Evolutionary conservation across 2,797 vertebrate species (phyloP).

Genomic region (Micropoecilia bifurca): DNA sequence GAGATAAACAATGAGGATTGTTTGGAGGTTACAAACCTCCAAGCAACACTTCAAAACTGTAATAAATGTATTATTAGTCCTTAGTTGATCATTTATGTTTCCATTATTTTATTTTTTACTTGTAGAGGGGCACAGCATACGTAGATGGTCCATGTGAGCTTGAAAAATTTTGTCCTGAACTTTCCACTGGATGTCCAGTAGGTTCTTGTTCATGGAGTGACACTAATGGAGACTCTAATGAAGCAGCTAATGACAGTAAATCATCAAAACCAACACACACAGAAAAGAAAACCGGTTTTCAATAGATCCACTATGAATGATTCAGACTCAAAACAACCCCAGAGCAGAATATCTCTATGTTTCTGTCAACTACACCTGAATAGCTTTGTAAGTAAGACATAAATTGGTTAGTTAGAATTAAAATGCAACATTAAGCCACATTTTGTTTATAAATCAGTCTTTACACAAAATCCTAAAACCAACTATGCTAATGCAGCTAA

Average conservation of each 20-base stretch:
- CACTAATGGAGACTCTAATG: background rate
- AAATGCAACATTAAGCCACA: background rate
- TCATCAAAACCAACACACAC: background rate
- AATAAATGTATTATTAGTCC: background rate
- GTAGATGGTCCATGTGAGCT: background rate
- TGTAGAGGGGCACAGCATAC: background rate
- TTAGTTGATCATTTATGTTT: background rate
- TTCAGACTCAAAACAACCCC: background rate
- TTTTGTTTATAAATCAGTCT: background rate
- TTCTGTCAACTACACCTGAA: background rate
- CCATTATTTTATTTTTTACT: background rate
- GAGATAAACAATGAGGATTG: too few species aligned
- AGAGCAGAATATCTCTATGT: background rate
- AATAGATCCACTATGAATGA: background rate
- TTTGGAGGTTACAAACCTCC: too few species aligned
- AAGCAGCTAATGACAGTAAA: background rate
- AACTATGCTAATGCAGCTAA: background rate
- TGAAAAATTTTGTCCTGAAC: background rate
- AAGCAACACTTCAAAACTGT: background rate
- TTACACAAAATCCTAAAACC: background rate
- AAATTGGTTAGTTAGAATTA: background rate
- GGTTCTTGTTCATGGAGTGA: background rate
- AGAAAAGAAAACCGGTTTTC: background rate
- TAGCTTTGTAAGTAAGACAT: background rate
- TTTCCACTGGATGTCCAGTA: background rate